Evolutionary conservation across 2,888 invertebrate genomes (phyloP).

Genomic region (Chaetogeoica ovagalla): DNA sequence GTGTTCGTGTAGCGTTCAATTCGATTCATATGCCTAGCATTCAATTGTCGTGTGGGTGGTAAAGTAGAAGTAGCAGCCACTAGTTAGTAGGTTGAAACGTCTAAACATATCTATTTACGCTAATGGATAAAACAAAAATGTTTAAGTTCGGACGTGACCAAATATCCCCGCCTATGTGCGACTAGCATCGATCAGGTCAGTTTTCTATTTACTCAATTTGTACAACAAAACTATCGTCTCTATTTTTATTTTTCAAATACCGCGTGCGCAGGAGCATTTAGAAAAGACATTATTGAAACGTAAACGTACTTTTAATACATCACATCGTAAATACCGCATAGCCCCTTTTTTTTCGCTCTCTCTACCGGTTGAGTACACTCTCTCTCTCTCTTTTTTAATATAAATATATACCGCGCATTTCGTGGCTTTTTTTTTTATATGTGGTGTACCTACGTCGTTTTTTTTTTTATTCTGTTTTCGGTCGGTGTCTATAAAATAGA

Average conservation of each 20-base stretch:
- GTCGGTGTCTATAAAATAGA: slow-evolving; percentile 18
- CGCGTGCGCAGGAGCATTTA: not conserved
- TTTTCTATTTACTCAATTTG: not conserved
- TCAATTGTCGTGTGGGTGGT: too few relatives aligned
- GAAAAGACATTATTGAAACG: slow-evolving; percentile 14
- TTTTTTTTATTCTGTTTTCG: slow-evolving; percentile 24
- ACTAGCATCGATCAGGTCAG: too few relatives aligned
- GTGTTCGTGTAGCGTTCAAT: too few relatives aligned
- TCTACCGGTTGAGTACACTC: not conserved
- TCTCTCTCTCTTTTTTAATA: not conserved
- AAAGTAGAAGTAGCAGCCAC: too few relatives aligned
- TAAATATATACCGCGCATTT: not conserved
- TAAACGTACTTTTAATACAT: slow-evolving; percentile 2
- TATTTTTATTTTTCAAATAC: not conserved
- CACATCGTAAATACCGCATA: not conserved
- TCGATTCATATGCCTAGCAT: too few relatives aligned
- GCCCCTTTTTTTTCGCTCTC: not conserved
- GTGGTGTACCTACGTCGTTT: too few relatives aligned
- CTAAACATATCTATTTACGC: too few relatives aligned
- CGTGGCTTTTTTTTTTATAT: not conserved
- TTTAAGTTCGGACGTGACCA: too few relatives aligned
- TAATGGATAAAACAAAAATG: too few relatives aligned
- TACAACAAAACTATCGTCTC: not conserved
- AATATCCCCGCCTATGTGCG: too few relatives aligned
- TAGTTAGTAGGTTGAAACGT: too few relatives aligned